These are phyloP conservation scores for Macroteleia sp. DNA, from an alignment of 2,888 invertebrate genomes.

Conservation along the genomic window DNA sequence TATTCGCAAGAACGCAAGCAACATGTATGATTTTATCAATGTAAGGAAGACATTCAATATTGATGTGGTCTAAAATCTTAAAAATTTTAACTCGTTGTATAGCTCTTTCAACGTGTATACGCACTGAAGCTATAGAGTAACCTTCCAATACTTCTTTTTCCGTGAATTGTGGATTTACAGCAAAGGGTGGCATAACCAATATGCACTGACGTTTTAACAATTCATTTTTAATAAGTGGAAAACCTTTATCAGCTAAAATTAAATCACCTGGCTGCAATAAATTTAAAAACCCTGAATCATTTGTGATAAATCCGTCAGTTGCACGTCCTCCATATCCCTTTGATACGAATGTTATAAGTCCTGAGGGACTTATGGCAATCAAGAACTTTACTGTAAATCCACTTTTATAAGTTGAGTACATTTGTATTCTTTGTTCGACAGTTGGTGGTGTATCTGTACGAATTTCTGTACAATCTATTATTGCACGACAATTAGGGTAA, in stretches of 20 bases:
- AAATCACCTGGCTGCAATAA: too few species aligned
- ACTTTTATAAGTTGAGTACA: slow-evolving; percentile 62
- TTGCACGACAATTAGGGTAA: slow-evolving; percentile 55
- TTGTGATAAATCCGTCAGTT: slow-evolving; percentile 64
- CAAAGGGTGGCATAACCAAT: slow-evolving; percentile 65
- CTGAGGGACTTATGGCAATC: slow-evolving; percentile 63
- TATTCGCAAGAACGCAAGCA: slow-evolving; percentile 33
- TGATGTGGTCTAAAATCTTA: slow-evolving; percentile 43
- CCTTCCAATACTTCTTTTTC: slow-evolving; percentile 49
- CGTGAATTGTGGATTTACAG: slow-evolving; percentile 43
- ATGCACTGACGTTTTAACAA: slow-evolving; percentile 29
- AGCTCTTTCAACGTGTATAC: slow-evolving; percentile 55
- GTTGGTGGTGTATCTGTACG: slow-evolving; percentile 43
- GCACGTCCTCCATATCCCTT: slow-evolving; percentile 67
- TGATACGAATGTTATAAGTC: slow-evolving; percentile 67
- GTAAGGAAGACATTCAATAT: slow-evolving; percentile 2
- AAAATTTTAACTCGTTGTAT: slow-evolving; percentile 51
- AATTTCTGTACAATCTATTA: slow-evolving; percentile 61
- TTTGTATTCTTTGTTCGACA: slow-evolving; percentile 54
- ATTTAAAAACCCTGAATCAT: too few species aligned
- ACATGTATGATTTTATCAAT: slow-evolving; percentile 34
- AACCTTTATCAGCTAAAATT: slow-evolving; percentile 35
- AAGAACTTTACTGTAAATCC: slow-evolving; percentile 63
- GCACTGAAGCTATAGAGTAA: slow-evolving; percentile 55
- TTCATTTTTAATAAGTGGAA: slow-evolving; percentile 15